Conservation (phyloP, 64 coral and sea anemone species). For the Dendrophyllia cribrosa region DNA sequence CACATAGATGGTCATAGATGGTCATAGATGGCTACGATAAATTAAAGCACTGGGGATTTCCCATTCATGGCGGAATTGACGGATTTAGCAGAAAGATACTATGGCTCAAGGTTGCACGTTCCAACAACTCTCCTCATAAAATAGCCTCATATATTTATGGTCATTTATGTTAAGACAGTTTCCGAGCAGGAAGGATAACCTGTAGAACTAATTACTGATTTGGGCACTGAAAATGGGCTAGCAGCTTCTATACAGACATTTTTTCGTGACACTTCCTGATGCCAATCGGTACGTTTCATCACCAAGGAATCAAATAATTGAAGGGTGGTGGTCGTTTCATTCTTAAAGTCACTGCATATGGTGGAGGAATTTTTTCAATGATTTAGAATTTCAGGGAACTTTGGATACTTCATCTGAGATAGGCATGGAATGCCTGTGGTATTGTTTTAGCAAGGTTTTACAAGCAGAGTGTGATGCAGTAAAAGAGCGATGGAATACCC, state of each 20-base stretch:
- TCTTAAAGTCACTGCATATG: slow-evolving; percentile 3
- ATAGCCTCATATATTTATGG: no score
- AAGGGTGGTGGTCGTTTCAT: slow-evolving; percentile 51
- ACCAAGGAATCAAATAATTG: slow-evolving; percentile 32
- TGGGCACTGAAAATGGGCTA: no score
- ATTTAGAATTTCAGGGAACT: no score
- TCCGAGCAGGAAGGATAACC: slow-evolving; percentile 6
- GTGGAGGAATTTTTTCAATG: no score
- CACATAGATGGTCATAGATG: slow-evolving; percentile 40
- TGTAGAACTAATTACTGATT: no score
- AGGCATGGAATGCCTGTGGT: no score
- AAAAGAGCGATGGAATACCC: slow-evolving; percentile 48
- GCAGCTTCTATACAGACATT: slow-evolving; percentile 6
- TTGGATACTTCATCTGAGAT: no score
- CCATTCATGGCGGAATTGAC: background rate
- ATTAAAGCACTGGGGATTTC: background rate
- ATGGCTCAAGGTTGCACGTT: slow-evolving; percentile 40
- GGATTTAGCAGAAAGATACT: slow-evolving; percentile 4
- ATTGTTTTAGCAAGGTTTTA: no score
- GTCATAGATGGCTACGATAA: no score
- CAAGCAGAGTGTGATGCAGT: slow-evolving; percentile 18
- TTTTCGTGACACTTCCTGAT: slow-evolving; percentile 28
- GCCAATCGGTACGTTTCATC: slow-evolving; percentile 32
- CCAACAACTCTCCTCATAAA: slow-evolving; percentile 28
- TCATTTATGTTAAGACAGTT: slow-evolving; percentile 25